These are phyloP conservation scores for Fissipunctia ypsillon DNA, from an alignment of 2,888 invertebrate species.

Conservation along the genomic window DNA sequence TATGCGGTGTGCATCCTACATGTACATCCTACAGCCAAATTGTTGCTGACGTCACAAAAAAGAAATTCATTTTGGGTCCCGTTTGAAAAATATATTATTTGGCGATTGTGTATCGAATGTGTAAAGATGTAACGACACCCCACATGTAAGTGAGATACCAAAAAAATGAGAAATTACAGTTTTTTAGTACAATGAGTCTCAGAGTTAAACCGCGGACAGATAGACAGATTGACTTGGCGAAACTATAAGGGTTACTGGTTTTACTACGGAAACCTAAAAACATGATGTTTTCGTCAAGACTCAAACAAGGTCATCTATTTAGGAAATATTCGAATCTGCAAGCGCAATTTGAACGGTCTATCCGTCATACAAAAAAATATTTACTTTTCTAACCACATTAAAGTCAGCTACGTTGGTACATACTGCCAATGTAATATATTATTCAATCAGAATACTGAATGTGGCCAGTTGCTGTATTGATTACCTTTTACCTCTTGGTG, in stretches of 20 bases:
- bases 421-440: slow-evolving; percentile 44
- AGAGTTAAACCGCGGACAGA: no score
- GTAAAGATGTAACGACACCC: no score
- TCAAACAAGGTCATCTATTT: neutral
- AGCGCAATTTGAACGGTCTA: slow-evolving; percentile 21
- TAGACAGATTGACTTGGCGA: no score
- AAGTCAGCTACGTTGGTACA: slow-evolving; percentile 13
- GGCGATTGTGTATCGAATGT: slow-evolving; percentile 14
- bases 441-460: slow-evolving; percentile 61
- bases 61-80: slow-evolving; percentile 14
- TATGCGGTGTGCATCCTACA: slow-evolving; percentile 44
- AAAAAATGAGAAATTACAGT: no score
- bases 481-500: slow-evolving; percentile 33
- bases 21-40: slow-evolving; percentile 36
- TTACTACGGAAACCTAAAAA: neutral
- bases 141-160: no score
- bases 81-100: slow-evolving; percentile 33
- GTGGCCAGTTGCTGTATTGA: slow-evolving; percentile 48
- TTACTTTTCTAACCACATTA: slow-evolving; percentile 48
- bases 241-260: no score
- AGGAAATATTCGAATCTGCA: slow-evolving; percentile 6
- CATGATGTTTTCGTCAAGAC: neutral
- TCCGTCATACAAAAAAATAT: slow-evolving; percentile 52
- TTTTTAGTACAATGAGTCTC: no score
- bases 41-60: slow-evolving; percentile 38